Conservation (phyloP, 1,140 invertebrate species). For the Bombus sibiricus region DNA sequence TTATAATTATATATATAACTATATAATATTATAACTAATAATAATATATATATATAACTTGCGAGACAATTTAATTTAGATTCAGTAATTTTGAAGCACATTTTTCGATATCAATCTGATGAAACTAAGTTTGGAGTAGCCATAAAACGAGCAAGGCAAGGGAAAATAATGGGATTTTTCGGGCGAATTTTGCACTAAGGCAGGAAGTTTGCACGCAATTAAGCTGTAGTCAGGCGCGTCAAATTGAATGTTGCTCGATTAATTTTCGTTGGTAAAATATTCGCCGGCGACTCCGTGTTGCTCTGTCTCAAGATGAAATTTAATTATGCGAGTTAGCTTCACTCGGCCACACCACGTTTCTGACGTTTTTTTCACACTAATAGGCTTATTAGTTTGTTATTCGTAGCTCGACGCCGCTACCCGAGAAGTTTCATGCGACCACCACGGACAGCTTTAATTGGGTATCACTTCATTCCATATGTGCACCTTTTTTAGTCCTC, state of each 20-base stretch:
- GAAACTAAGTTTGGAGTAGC: background rate
- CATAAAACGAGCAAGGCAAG: too few relatives aligned
- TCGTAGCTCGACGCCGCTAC: background rate
- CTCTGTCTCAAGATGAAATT: constrained; percentile 1
- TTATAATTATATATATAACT: too few relatives aligned
- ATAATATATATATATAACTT: too few relatives aligned
- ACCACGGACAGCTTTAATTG: background rate
- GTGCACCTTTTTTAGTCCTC: background rate
- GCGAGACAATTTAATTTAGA: too few relatives aligned
- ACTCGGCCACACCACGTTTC: background rate
- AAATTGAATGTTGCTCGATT: constrained; percentile 24
- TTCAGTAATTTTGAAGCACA: background rate
- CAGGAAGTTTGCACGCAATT: background rate
- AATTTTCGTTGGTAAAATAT: constrained; percentile 15
- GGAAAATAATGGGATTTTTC: background rate
- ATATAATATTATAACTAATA: too few relatives aligned
- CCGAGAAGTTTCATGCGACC: background rate
- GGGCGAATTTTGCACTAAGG: background rate
- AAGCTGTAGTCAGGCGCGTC: background rate
- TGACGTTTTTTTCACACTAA: constrained; percentile 1
- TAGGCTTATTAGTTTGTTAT: constrained; percentile 34
- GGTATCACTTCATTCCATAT: background rate
- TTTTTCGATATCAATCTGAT: background rate
- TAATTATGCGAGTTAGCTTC: constrained; percentile 25
- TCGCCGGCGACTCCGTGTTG: background rate